Conservation (phyloP, 2,113 vertebrate species). For the Coturnix japonica region DNA sequence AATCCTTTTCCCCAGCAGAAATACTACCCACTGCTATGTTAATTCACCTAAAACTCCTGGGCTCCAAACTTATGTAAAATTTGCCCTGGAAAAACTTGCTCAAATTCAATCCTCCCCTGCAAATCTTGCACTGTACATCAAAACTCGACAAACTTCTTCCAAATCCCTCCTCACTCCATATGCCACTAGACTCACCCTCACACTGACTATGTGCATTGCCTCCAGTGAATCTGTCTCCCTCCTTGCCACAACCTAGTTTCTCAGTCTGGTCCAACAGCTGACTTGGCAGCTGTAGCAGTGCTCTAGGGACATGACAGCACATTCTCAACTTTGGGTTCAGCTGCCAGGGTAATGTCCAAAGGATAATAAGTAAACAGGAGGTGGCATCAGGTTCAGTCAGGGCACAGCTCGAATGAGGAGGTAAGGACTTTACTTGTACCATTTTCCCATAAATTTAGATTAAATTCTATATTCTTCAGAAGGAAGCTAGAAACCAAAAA, state of each 20-base stretch:
- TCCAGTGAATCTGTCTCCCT: background rate
- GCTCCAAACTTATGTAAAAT: background rate
- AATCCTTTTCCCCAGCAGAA: background rate
- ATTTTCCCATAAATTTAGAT: background rate
- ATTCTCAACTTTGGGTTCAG: background rate
- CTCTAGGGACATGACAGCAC: background rate
- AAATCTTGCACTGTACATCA: background rate
- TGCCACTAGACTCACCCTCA: background rate
- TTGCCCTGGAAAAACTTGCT: background rate
- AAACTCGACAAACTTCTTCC: background rate
- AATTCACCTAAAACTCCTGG: background rate
- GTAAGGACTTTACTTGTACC: background rate
- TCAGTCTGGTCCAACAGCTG: background rate
- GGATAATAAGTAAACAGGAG: background rate
- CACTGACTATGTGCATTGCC: background rate
- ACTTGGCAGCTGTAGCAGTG: background rate
- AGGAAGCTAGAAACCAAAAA: background rate
- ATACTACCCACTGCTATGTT: background rate
- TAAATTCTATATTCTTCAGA: background rate
- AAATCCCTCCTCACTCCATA: background rate
- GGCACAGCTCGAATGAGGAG: background rate
- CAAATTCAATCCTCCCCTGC: background rate
- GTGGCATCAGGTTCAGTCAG: background rate
- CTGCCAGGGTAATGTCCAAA: background rate
- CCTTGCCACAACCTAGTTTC: rapidly evolving